Base-by-base conservation (phyloP, 2,797 vertebrate genomes). In the Onychomys leucogaster region DNA sequence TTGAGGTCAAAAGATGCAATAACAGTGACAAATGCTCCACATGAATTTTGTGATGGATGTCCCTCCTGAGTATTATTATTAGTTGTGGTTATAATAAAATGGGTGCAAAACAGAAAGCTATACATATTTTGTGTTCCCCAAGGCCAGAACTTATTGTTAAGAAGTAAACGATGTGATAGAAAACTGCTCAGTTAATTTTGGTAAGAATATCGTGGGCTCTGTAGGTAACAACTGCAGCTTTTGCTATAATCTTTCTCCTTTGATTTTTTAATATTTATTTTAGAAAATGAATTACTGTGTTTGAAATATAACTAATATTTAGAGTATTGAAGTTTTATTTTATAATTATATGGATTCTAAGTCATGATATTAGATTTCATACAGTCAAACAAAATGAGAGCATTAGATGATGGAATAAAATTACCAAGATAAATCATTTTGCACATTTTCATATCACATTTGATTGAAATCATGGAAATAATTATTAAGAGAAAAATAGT, bases 341-440 rank as follows among this genome's bases (percentile, higher is more conserved):
- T 90, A 21, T 59, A 73, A 17, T 69, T 1, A 77, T 91, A 46
- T 89, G n/a, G 34, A 75, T 93, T 46, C 78, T 59, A 89, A 73
- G 77, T 94, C 25, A 88, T 86, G 19, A 34, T 81, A 65, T 29
- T 32, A 34, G 17, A 55, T 63, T 94, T 90, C 34, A 63, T 84
- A 97, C 67, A 98, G 77, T 82, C 95, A 97, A 96, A 52, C 46
- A 78, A 78, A 52, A 86, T 14, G 78, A 49, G 67, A 92, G 5
- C 41, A 41, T 82, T 95, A 43, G 37, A 88, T 5, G 59, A 95
- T 94, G 46, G 46, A 89, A 85, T 71, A 87, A 76, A 93, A 82
- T 69, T 87, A 59, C 41, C 61, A 85, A 49, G 12, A 89, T n/a
- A 94, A 85, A 88, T 85, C 0, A 19, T 73, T 46, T 4, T 14